Evolutionary conservation across 1,140 invertebrate species (phyloP).

Genomic region (Drosophila ananassae): DNA sequence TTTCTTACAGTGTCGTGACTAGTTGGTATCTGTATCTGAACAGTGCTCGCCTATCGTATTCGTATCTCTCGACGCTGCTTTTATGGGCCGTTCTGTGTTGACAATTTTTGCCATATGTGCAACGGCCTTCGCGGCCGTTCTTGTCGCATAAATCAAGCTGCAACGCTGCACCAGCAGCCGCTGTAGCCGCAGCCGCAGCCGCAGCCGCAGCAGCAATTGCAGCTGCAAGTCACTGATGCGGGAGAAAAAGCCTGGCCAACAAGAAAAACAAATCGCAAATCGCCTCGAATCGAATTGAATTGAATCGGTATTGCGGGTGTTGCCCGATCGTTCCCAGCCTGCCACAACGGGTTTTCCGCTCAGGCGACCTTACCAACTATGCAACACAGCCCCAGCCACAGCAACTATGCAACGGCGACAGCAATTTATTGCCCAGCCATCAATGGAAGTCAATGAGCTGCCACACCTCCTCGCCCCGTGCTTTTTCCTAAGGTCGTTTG

Average conservation of each 20-base stretch:
- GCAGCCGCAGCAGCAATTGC: conserved; percentile 28
- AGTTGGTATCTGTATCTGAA: conserved; percentile 44
- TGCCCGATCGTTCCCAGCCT: conserved; percentile 46
- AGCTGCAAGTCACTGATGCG: conserved; percentile 50
- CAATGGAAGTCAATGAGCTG: conserved; percentile 60
- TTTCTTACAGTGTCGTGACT: conserved; percentile 8
- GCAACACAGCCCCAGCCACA: conserved; percentile 31
- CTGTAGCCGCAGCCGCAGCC: conserved; percentile 6
- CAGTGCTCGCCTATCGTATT: conserved; percentile 48
- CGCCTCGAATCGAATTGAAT: conserved; percentile 20
- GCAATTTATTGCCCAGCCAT: conserved; percentile 67
- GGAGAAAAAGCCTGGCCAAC: conserved; percentile 21
- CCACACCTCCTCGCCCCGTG: conserved; percentile 19
- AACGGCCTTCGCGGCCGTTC: conserved; percentile 68
- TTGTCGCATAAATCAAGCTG: conserved; percentile 75
- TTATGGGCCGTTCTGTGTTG: conserved; percentile 67
- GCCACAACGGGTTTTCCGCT: conserved; percentile 52
- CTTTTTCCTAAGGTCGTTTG: conserved; percentile 58
- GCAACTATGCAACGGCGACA: conserved; percentile 68
- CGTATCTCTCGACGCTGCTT: conserved; percentile 57
- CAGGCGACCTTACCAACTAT: conserved; percentile 76
- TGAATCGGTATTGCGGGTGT: conserved; percentile 68
- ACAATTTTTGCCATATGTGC: conserved; percentile 79
- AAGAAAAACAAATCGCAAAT: conserved; percentile 25
- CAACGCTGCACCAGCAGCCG: conserved; percentile 21